These are phyloP conservation scores for Rhipidura dahli DNA, from an alignment of 2,113 vertebrate species.

Conservation along the genomic window DNA sequence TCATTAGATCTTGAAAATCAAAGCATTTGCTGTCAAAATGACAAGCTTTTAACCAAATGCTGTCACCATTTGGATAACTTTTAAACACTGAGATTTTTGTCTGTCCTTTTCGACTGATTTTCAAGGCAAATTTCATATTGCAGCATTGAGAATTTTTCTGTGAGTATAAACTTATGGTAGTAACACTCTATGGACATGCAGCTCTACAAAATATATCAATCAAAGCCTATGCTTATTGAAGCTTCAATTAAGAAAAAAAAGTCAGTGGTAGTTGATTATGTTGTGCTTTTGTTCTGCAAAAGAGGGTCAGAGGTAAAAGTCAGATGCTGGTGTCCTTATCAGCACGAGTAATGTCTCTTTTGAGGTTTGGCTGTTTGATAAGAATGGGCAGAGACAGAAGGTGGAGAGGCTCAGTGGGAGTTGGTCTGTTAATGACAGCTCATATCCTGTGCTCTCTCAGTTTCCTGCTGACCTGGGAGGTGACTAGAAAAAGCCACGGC, in stretches of 20 bases:
- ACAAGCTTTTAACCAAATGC: background rate
- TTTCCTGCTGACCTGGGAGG: background rate
- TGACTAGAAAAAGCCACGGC: background rate
- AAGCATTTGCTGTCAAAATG: background rate
- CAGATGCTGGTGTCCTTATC: background rate
- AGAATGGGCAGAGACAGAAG: background rate
- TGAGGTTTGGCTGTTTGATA: background rate
- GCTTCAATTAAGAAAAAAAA: background rate
- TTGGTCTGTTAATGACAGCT: background rate
- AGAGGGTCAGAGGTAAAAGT: background rate
- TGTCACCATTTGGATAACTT: background rate
- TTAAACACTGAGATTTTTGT: background rate
- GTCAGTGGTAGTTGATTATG: background rate
- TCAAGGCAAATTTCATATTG: background rate
- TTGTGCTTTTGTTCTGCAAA: background rate
- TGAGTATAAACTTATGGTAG: fast-evolving
- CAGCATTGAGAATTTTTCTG: background rate
- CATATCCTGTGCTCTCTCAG: background rate
- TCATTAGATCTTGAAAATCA: background rate
- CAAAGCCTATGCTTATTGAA: background rate
- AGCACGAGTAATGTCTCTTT: background rate
- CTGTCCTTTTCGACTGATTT: background rate
- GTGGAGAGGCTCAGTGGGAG: background rate
- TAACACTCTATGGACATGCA: background rate
- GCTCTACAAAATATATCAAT: background rate